Evolutionary conservation across 2,113 vertebrate species (phyloP), one percentile per base, ranked within the genome.

Genomic region (Cromileptes altivelis): DNA sequence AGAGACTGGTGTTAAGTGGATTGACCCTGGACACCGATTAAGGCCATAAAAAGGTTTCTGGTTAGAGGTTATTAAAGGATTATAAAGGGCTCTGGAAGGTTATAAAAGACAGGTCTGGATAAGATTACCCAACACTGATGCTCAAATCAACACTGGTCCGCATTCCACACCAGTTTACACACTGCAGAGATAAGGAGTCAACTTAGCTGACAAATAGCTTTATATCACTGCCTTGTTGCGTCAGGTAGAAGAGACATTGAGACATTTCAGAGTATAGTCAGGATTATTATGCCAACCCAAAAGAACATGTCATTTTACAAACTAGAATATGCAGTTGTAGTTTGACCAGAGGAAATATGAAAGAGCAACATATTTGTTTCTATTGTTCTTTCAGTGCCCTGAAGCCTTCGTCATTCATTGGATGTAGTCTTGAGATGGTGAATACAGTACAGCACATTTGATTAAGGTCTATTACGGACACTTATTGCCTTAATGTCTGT

Each of bases 11-110:
- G 81, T n/a, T 87, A 85, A 93, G 86, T 85, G 85, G 81, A 86
- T 85, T 90, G 88, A 94, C 88, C 87, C 71, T 3, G n/a, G 62
- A 57, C 77, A 40, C 78, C 79, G 82, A 91, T 92, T 81, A 84
- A 65, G 64, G 70, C 67, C 70, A 82, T 85, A 84, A 90, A 87
- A 40, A 64, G 60, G 50, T 19, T 49, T 88, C 79, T 89, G 89
- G 72, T 80, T 63, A 50, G 63, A 68, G 63, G 88, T 92, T 88
- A 87, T 91, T 90, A 80, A 58, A 83, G 85, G 91, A 93, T 92
- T 85, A 84, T 85, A 73, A 83, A 85, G 42, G 74, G n/a, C 70
- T 82, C 27, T 58, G 57, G 71, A 60, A 9, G 84, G 76, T 70
- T 63, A 87, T 85, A 89, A 81, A 80, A 23, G 10, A 70, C 42